Conservation (phyloP, 2,113 vertebrate species). For the Panthera uncia region DNA sequence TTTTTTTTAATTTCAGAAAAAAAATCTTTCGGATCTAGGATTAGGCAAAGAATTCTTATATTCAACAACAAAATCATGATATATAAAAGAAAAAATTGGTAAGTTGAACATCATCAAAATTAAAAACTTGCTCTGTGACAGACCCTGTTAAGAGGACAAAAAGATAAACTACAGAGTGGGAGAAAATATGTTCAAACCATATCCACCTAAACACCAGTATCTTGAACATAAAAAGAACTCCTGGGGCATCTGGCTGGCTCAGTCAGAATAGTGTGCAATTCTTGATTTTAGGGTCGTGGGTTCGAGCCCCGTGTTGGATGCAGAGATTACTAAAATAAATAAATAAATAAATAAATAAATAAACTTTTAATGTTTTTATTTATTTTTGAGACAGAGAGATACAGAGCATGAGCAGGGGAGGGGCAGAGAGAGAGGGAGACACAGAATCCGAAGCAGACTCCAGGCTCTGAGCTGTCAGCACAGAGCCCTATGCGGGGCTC, state of each 20-base stretch:
- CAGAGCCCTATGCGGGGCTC: no score
- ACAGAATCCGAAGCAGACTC: no score
- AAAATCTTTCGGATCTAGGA: neutral
- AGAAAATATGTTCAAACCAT: neutral
- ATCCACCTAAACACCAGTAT: neutral
- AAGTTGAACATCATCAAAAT: neutral
- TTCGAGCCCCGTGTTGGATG: neutral
- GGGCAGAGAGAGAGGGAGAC: no score
- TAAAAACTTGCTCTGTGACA: neutral
- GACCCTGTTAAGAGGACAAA: neutral
- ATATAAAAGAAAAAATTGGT: neutral
- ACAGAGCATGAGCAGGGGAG: no score
- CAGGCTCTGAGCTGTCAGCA: no score
- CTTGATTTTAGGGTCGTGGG: neutral
- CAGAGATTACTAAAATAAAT: no score
- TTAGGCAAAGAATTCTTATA: neutral
- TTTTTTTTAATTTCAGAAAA: neutral
- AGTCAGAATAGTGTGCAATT: neutral
- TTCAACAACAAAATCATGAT: neutral
- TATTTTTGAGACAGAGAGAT: no score
- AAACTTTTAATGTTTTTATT: neutral
- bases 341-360: no score
- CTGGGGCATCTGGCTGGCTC: neutral
- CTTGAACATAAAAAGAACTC: neutral
- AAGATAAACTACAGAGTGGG: neutral